These are phyloP conservation scores for Nothobranchius kuhntae DNA, from an alignment of 2,113 vertebrate species.

Conservation along the genomic window DNA sequence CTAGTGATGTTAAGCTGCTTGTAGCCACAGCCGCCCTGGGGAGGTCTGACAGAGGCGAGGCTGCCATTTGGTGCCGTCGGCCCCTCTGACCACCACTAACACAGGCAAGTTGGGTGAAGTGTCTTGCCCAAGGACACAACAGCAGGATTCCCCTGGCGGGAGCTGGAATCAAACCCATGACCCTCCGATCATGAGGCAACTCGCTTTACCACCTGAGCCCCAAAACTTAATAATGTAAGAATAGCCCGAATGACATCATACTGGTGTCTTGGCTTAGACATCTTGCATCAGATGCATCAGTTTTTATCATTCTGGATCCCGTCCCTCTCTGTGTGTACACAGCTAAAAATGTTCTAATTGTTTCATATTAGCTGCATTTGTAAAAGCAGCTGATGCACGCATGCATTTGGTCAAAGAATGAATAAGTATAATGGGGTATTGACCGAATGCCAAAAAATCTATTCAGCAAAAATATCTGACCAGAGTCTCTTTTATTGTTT, in stretches of 20 bases:
- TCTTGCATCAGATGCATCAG: background rate
- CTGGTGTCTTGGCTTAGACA: background rate
- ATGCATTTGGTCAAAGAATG: background rate
- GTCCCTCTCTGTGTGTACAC: background rate
- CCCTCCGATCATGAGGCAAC: too few relatives aligned
- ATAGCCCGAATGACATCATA: background rate
- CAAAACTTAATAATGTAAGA: too few relatives aligned
- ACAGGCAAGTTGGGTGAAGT: too few relatives aligned
- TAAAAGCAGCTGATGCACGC: background rate
- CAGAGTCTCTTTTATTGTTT: constrained; percentile 22
- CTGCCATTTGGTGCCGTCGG: too few relatives aligned
- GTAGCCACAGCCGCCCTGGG: too few relatives aligned
- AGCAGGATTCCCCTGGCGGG: too few relatives aligned
- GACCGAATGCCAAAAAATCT: constrained; percentile 11
- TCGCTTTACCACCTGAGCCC: too few relatives aligned
- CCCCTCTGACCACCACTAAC: too few relatives aligned
- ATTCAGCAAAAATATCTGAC: background rate
- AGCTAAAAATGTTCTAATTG: background rate
- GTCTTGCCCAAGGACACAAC: too few relatives aligned
- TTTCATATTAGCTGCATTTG: background rate
- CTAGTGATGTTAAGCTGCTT: too few relatives aligned
- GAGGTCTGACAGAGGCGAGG: too few relatives aligned
- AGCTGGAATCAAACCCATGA: too few relatives aligned
- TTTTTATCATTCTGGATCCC: background rate
- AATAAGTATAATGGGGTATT: constrained; percentile 5